Conservation (phyloP, 2,797 vertebrate genomes). For the Lepus oiostolus region DNA sequence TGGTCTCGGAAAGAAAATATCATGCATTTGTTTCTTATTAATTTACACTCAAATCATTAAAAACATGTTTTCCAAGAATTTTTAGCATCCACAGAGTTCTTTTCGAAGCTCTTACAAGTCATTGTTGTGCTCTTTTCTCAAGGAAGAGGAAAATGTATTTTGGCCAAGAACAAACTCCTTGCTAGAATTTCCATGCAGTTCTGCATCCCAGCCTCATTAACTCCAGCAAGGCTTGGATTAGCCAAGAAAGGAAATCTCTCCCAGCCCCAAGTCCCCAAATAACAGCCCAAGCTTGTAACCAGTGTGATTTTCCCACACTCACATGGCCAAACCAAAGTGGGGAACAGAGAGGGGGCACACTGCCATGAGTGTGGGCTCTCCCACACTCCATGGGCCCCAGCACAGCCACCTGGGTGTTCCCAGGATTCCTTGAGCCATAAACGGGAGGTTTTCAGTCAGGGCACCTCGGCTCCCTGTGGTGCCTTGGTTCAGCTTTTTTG, state of each 20-base stretch:
- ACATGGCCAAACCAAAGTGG: neutral
- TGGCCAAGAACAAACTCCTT: constrained; percentile 64
- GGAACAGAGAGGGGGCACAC: neutral
- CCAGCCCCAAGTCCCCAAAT: neutral
- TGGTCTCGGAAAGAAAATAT: constrained; percentile 54
- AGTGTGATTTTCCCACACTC: constrained; percentile 15
- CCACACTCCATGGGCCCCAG: neutral
- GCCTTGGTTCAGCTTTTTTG: neutral
- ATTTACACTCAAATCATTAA: constrained; percentile 73
- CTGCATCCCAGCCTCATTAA: constrained; percentile 62
- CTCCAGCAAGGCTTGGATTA: neutral
- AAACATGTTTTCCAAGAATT: constrained; percentile 72
- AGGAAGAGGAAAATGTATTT: constrained; percentile 60
- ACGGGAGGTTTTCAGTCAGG: neutral
- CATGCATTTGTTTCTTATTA: constrained; percentile 77
- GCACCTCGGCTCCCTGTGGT: neutral
- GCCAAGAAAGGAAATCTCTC: constrained; percentile 57
- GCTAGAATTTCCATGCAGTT: neutral
- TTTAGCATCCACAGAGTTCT: constrained; percentile 42
- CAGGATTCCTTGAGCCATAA: neutral
- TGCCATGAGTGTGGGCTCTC: neutral
- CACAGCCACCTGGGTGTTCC: neutral
- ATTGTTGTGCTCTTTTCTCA: constrained; percentile 49
- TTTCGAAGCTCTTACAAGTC: constrained; percentile 49
- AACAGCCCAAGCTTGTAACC: neutral